phyloP scores from a whole-genome alignment of 37 sponge, comb jelly and placozoan species.

The Beroe forskalii region DNA sequence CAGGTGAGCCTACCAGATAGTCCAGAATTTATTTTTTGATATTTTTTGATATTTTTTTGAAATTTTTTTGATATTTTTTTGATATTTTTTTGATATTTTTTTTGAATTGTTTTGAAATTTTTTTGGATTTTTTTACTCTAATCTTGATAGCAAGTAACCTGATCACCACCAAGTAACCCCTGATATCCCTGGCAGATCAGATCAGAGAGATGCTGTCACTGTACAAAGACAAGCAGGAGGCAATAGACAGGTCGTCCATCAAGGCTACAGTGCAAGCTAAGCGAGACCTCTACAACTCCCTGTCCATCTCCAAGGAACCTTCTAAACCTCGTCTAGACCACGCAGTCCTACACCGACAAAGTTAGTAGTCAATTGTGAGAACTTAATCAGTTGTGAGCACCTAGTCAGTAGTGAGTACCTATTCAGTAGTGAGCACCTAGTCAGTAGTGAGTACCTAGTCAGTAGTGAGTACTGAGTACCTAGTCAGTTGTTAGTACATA shows the following conservation, averaged over 20 bases:
- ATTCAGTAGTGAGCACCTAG: no score
- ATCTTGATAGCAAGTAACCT: background rate
- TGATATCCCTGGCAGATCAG: background rate
- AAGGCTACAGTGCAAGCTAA: background rate
- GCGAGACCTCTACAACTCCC: constrained; percentile 36
- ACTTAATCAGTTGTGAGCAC: no score
- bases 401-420: no score
- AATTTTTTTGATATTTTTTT: no score
- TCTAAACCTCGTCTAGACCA: background rate
- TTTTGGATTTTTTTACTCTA: background rate
- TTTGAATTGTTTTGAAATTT: background rate
- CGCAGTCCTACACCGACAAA: background rate
- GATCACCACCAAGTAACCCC: no score
- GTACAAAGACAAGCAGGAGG: constrained; percentile 34
- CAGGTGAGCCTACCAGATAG: background rate
- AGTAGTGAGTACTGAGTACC: no score
- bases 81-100: no score
- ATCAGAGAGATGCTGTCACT: background rate
- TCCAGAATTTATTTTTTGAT: background rate
- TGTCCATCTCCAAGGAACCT: background rate
- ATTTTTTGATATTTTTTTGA: background rate
- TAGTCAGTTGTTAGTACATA: no score
- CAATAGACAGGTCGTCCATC: constrained; percentile 15
- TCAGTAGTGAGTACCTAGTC: no score
- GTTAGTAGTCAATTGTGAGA: no score